Conservation (phyloP, 2,888 invertebrate species). For the Parascotia fuliginaria region DNA sequence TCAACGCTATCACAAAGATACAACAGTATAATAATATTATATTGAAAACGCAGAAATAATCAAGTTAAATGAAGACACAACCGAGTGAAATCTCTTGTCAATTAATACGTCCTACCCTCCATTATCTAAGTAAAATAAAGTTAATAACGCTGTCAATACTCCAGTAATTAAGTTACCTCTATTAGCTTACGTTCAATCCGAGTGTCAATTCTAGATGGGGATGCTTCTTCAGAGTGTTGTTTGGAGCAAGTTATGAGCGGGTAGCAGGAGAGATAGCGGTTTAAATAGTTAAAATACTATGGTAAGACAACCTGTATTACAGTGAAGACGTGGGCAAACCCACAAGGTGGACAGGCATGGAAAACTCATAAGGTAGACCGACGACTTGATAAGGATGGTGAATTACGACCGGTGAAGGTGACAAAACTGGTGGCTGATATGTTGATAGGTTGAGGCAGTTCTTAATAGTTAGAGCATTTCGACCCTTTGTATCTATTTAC, state of each 20-base stretch:
- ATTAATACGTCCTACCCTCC: constrained; percentile 5
- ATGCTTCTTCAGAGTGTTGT: constrained; percentile 1
- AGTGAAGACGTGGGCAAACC: too few relatives aligned
- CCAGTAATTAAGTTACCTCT: constrained; percentile 32
- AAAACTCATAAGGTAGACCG: too few relatives aligned
- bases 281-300: too few relatives aligned
- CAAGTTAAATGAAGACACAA: constrained; percentile 1
- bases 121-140: constrained; percentile 33
- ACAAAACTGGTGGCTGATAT: too few relatives aligned
- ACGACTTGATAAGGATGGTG: too few relatives aligned
- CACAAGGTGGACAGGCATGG: too few relatives aligned
- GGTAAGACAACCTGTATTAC: too few relatives aligned
- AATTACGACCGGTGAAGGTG: too few relatives aligned
- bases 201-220: constrained; percentile 45
- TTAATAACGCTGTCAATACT: constrained; percentile 28
- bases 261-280: background rate
- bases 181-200: constrained; percentile 59
- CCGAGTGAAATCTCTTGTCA: background rate
- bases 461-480: too few relatives aligned
- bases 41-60: background rate
- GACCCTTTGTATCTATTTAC: too few relatives aligned
- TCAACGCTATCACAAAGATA: background rate
- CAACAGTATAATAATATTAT: background rate
- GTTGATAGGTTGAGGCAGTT: too few relatives aligned
- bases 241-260: constrained; percentile 4